phyloP scores from a whole-genome alignment of 2,797 vertebrate species.

The Sebastes ruberrimus region DNA sequence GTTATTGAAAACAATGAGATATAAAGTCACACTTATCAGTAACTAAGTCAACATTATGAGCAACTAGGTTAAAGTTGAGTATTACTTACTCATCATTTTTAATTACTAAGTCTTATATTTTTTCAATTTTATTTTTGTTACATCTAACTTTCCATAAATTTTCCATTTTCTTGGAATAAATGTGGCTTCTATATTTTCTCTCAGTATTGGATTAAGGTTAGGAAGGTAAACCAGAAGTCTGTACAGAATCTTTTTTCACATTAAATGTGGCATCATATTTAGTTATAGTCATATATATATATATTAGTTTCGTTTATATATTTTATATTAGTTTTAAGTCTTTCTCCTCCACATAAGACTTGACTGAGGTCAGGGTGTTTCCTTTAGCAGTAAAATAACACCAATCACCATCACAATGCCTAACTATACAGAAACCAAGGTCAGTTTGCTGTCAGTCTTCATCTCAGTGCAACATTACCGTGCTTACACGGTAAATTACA shows the following conservation, averaged over 20 bases:
- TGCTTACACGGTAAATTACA: neutral
- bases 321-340: neutral
- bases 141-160: neutral
- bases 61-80: neutral
- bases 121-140: neutral
- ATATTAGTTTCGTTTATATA: neutral
- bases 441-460: constrained; percentile 21
- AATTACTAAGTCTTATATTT: neutral
- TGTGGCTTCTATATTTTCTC: neutral
- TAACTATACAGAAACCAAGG: constrained; percentile 22
- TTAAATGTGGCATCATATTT: neutral
- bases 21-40: too few species aligned
- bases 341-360: neutral
- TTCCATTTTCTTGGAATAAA: neutral
- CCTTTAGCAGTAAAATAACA: neutral
- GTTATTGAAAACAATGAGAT: too few species aligned
- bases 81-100: neutral
- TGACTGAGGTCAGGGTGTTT: neutral
- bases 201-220: neutral
- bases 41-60: neutral
- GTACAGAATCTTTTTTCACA: neutral
- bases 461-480: constrained; percentile 27
- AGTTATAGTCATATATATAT: neutral
- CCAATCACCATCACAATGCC: neutral
- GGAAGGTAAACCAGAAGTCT: neutral